Evolutionary conservation across 53 echinoderm and acorn worm genomes (phyloP).

Genomic region (Zoroaster sp.): DNA sequence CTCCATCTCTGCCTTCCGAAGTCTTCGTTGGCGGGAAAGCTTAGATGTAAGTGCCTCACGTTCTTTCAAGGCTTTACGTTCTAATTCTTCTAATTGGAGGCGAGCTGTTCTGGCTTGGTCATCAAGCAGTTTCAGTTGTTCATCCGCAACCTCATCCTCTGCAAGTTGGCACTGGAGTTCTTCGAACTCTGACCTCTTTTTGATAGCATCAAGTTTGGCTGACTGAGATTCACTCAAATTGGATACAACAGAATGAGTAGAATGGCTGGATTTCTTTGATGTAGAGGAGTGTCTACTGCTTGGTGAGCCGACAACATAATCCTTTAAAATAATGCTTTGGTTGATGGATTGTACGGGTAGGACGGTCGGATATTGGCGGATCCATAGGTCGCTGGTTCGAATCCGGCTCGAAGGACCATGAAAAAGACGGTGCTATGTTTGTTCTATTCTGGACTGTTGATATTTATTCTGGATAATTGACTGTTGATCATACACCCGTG

Average conservation of each 20-base stretch:
- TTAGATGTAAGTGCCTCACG: neutral
- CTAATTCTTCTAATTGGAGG: neutral
- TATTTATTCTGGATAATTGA: no score
- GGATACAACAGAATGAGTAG: neutral
- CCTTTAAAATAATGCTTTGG: neutral
- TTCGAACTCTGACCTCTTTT: neutral
- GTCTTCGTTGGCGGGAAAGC: neutral
- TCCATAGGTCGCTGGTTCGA: neutral
- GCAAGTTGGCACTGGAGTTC: neutral
- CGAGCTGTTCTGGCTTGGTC: neutral
- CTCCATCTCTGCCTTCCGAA: neutral
- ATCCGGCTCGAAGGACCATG: no score
- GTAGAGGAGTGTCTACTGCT: neutral
- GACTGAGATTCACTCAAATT: neutral
- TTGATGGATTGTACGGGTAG: neutral
- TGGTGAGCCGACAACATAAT: neutral
- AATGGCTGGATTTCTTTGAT: neutral
- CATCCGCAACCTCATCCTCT: neutral
- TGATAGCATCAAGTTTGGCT: neutral
- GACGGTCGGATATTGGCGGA: neutral
- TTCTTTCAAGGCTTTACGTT: neutral
- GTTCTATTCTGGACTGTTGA: no score
- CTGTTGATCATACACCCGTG: neutral
- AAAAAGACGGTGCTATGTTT: neutral
- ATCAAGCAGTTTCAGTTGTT: neutral